A percentile compares a stretch with the other conserved stretches of the same genome.
Evolutionary conservation across 2,888 invertebrate species (phyloP).

Genomic region (Hedya salicella): DNA sequence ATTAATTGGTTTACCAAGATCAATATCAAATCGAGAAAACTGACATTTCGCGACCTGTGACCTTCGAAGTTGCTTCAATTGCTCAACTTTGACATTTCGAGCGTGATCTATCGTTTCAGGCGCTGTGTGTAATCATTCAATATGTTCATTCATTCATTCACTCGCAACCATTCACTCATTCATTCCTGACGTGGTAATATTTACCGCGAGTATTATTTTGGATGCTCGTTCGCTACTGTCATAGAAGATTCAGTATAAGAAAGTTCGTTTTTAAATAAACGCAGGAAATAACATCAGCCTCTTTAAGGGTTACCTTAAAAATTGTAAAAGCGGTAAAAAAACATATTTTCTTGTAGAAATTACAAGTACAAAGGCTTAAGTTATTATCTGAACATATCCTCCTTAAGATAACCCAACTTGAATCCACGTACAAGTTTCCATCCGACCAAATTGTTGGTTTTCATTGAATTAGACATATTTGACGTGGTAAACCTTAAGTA

Average conservation of each 20-base stretch:
- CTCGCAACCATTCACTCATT: slow-evolving; percentile 18
- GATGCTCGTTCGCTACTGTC: not conserved
- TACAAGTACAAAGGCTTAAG: too few species aligned
- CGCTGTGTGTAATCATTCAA: slow-evolving; percentile 2
- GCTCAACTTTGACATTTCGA: slow-evolving; percentile 17
- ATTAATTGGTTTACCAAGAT: not conserved
- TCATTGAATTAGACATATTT: too few species aligned
- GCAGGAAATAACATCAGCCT: too few species aligned
- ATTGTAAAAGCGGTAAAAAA: too few species aligned
- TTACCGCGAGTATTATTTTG: slow-evolving; percentile 24
- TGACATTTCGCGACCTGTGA: not conserved
- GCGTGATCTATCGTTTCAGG: not conserved
- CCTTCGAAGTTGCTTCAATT: not conserved
- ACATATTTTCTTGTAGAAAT: too few species aligned
- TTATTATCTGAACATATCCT: too few species aligned
- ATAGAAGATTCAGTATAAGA: not conserved
- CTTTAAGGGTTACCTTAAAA: too few species aligned
- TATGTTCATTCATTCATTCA: slow-evolving; percentile 7
- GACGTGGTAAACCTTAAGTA: too few species aligned
- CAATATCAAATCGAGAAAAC: not conserved
- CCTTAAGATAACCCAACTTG: too few species aligned
- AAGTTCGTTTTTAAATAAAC: not conserved
- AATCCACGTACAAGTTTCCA: too few species aligned
- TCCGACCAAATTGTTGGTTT: too few species aligned
- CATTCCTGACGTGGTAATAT: slow-evolving; percentile 9